Evolutionary conservation across 2,113 vertebrate species (phyloP).

Genomic region (Epinephelus lanceolatus): DNA sequence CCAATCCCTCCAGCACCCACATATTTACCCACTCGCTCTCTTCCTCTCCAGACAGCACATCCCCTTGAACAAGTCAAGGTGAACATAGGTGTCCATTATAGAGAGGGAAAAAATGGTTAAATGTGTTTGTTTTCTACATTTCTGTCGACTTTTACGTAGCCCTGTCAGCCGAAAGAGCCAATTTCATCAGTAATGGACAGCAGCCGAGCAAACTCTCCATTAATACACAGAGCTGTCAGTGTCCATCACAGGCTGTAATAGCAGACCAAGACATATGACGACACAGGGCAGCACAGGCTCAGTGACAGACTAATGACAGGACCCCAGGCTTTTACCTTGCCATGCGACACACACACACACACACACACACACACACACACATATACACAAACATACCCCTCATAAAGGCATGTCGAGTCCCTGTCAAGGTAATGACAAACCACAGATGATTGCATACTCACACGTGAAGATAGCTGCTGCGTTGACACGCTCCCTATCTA

Average conservation of each 20-base stretch:
- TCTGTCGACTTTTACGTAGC: background rate
- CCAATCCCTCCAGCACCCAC: background rate
- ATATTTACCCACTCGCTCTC: constrained; percentile 1
- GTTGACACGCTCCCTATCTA: background rate
- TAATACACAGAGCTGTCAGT: constrained; percentile 69
- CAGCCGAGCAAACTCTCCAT: constrained; percentile 41
- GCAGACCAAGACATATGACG: constrained; percentile 54
- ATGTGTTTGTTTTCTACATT: constrained; percentile 43
- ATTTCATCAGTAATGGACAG: constrained; percentile 64
- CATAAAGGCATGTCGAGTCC: constrained; percentile 17
- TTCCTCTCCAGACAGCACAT: background rate
- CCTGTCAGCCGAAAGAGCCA: constrained; percentile 52
- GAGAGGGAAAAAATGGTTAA: constrained; percentile 14
- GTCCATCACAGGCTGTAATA: constrained; percentile 70
- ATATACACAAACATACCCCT: background rate
- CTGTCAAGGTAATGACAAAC: constrained; percentile 52
- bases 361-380: constrained; percentile 13
- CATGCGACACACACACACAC: constrained; percentile 20
- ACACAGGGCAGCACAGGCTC: constrained; percentile 32
- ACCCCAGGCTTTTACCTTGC: constrained; percentile 49
- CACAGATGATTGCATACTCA: constrained; percentile 17
- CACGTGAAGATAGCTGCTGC: constrained; percentile 15
- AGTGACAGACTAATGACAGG: constrained; percentile 53
- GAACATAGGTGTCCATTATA: constrained; percentile 14
- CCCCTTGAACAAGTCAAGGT: constrained; percentile 16